Evolutionary conservation across 2,888 invertebrate genomes (phyloP).

Genomic region (Vesta saturnalis): DNA sequence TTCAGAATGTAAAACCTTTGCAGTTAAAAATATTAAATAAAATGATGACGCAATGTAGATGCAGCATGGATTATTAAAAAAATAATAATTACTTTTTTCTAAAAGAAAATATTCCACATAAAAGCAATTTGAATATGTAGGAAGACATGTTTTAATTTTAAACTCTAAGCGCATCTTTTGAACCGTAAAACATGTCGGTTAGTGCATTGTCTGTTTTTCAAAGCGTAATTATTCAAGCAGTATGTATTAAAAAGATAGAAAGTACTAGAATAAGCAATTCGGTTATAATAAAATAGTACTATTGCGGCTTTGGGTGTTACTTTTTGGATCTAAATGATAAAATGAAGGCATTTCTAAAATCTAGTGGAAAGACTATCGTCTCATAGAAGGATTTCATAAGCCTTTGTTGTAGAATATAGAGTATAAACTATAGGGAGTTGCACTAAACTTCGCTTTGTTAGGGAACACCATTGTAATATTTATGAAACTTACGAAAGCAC

Average conservation of each 20-base stretch:
- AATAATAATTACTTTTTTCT: not conserved
- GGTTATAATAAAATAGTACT: not conserved
- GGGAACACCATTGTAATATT: not conserved
- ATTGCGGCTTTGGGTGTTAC: not conserved
- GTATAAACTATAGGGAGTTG: not conserved
- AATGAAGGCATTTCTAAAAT: not conserved
- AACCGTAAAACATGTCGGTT: constrained; percentile 18
- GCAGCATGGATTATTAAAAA: no score
- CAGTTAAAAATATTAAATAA: no score
- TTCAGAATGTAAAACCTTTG: no score
- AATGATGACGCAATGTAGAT: no score
- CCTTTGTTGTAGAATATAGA: not conserved
- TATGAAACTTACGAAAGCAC: no score
- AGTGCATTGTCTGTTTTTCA: constrained; percentile 24
- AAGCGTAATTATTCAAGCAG: constrained; percentile 18
- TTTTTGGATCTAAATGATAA: not conserved
- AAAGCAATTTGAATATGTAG: constrained; percentile 16
- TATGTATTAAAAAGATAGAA: constrained; percentile 11
- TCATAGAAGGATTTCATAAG: not conserved
- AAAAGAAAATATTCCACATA: constrained; percentile 11
- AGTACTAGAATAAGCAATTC: constrained; percentile 10
- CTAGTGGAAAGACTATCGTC: not conserved
- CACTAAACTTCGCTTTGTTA: not conserved
- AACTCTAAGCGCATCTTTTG: constrained; percentile 22
- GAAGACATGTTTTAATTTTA: constrained; percentile 22